Evolutionary conservation across 2,888 invertebrate genomes (phyloP), one percentile per base, ranked within the genome.

Genomic region (Lasioglossum figueresi): DNA sequence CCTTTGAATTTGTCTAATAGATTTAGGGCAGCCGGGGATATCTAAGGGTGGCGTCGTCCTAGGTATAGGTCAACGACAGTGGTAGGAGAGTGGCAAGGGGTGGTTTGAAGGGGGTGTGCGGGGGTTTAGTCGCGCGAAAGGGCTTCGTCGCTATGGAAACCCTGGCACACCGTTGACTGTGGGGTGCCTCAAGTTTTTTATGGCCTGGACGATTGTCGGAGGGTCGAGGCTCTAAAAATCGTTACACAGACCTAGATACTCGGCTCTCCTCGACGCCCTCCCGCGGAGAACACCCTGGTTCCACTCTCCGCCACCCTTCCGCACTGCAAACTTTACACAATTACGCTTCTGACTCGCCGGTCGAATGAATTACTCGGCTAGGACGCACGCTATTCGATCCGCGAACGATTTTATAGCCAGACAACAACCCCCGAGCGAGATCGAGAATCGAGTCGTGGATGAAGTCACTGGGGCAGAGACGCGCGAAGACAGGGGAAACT

Each of bases 241-340:
- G 93, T 93, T 93, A 93, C 93, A 93, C 93, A 93, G 93, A 93
- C 93, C 93, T 91, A 93, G 92, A 93, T 93, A 93, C 90, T 89
- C 83, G 88, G 82, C 81, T 81, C 87, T 87, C 79, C 79, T 88
- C 87, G 78, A 76, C 81, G 72, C 83, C 86, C 79, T 78, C 78
- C 80, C 80, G 77, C 79, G 66, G 79, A 43, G 59, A 48, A 16
- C 52, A 68, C 68, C 68, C 68, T 12, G 68, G 34, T 6, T 66
- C 66, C 34, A 66, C 66, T 19, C 23, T 40, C 45, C 68, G 48
- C 71, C 48, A 72, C 81, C 85, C 79, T 76, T 73, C 79, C 68
- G 27, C 84, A 27, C 80, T 80, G 82, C 37, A 56, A 82, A 83
- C 87, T 76, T 87, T 84, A 70, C 76, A 48, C 85, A 85, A 85